Evolutionary conservation across 2,888 invertebrate species (phyloP).

Genomic region (Nephrotoma flavescens): DNA sequence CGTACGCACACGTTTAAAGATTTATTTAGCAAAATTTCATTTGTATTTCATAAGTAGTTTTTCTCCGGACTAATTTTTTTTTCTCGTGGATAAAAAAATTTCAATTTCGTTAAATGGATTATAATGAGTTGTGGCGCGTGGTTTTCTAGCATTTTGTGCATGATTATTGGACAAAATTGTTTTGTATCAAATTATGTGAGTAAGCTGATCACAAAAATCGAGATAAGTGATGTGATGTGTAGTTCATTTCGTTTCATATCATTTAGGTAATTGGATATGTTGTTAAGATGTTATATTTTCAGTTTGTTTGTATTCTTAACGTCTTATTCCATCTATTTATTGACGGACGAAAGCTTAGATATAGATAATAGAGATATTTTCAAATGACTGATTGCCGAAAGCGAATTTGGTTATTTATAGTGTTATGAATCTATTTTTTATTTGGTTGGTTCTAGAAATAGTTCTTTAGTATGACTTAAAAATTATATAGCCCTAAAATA

Average conservation of each 20-base stretch:
- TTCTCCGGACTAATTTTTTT: background rate
- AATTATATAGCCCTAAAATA: no score
- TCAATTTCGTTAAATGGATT: background rate
- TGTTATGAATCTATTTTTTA: no score
- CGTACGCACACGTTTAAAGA: background rate
- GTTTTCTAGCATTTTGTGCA: background rate
- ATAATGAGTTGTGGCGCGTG: background rate
- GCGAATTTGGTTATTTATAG: no score
- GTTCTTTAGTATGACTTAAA: no score
- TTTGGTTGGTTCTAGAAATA: no score
- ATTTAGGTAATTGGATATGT: background rate
- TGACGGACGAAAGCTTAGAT: no score
- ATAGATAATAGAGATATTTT: no score
- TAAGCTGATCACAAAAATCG: background rate
- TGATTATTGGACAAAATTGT: background rate
- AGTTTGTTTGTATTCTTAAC: no score
- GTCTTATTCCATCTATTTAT: no score
- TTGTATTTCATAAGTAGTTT: background rate
- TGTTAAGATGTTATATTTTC: background rate
- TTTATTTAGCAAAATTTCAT: background rate
- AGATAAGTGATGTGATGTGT: background rate
- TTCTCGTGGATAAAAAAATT: background rate
- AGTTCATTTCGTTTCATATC: background rate
- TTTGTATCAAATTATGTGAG: background rate
- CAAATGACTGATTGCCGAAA: no score